Evolutionary conservation across 2,888 invertebrate species (phyloP).

Genomic region (Lordiphosa fenestrarum): DNA sequence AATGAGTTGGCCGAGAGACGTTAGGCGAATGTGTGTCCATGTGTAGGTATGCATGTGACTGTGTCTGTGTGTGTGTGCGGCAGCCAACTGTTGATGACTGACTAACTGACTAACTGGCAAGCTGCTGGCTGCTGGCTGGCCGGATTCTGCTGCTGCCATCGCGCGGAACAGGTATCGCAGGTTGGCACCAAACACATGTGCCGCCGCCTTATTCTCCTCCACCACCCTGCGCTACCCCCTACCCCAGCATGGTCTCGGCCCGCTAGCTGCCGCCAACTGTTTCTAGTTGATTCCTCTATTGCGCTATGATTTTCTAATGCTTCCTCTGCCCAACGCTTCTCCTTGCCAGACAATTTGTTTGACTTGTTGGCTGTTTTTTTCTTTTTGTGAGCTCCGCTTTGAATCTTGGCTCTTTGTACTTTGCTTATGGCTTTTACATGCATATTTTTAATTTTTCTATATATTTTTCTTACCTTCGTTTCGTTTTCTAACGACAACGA

Average conservation of each 20-base stretch:
- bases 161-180: constrained; percentile 73
- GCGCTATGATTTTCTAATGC: constrained; percentile 61
- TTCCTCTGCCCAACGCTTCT: constrained; percentile 54
- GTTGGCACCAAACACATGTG: constrained; percentile 72
- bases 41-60: constrained; percentile 29
- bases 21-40: constrained; percentile 56
- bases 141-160: constrained; percentile 49
- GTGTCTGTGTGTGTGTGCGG: constrained; percentile 36
- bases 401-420: constrained; percentile 40
- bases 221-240: constrained; percentile 4
- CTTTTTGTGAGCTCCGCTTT: constrained; percentile 8
- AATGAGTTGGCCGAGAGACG: constrained; percentile 49
- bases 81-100: constrained; percentile 68
- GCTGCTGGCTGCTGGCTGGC: constrained; percentile 30
- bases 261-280: constrained; percentile 17
- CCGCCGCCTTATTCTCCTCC: constrained; percentile 16
- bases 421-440: constrained; percentile 30
- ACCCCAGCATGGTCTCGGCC: constrained; percentile 3
- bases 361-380: no score
- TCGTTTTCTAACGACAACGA: constrained; percentile 60
- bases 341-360: constrained; percentile 6
- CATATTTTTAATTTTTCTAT: constrained; percentile 36
- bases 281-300: constrained; percentile 48
- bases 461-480: constrained; percentile 51
- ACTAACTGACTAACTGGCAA: constrained; percentile 64